These are phyloP conservation scores for Centrocercus urophasianus DNA, from an alignment of 2,113 vertebrate genomes.

Conservation along the genomic window DNA sequence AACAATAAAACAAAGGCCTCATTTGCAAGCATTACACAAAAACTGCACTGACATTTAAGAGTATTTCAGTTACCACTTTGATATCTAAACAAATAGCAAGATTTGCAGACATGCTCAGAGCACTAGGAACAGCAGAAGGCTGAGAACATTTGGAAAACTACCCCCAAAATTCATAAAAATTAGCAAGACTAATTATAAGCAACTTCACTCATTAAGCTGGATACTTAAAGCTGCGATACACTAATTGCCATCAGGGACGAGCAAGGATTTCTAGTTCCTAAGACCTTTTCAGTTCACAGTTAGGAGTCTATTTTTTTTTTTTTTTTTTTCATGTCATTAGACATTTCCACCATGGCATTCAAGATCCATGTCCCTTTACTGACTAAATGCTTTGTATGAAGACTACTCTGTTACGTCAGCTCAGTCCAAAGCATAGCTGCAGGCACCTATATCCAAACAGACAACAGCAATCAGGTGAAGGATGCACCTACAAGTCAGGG, in stretches of 20 bases:
- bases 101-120: neutral
- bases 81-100: slow-evolving; percentile 16
- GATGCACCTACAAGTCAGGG: accelerated
- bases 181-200: slow-evolving; percentile 55
- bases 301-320: neutral
- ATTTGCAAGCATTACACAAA: slow-evolving; percentile 28
- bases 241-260: neutral
- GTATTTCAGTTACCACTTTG: slow-evolving; percentile 43
- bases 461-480: neutral
- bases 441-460: accelerated
- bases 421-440: neutral
- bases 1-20: neutral
- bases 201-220: neutral
- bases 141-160: slow-evolving; percentile 50
- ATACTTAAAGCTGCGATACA: neutral
- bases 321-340: neutral
- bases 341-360: accelerated
- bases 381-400: neutral
- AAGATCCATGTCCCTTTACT: neutral
- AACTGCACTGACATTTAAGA: slow-evolving; percentile 49
- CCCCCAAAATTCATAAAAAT: slow-evolving; percentile 22
- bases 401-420: neutral
- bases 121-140: slow-evolving; percentile 55
- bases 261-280: neutral
- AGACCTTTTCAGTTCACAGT: neutral